Base-by-base conservation (phyloP, 2,113 vertebrate species). In the Deroptyus accipitrinus region DNA sequence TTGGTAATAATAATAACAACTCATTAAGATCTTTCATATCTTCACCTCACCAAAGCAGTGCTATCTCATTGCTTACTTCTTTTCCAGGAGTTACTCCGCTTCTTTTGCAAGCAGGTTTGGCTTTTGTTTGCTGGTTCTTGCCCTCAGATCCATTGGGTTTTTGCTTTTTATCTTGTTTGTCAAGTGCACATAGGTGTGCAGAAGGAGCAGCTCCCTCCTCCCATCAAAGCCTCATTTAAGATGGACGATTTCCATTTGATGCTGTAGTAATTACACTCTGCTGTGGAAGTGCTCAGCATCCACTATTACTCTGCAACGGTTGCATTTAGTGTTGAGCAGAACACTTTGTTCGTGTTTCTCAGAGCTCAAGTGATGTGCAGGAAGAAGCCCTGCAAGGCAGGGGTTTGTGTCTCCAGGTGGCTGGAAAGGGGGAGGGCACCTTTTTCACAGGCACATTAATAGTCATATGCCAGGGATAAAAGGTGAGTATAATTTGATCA, bases 401-500 rank as follows among this genome's bases (percentile, higher is more conserved):
- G 96, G 95, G 97, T 98, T 88, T 82, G 37, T 80, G 4, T 94
- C 54, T 82, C 51, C 55, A 78, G 92, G 94, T 9, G 0, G 75
- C 88, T 88, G 93, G 85, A 91, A 95, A 97, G 82, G 81, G 96
- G 90, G 93, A 61, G 77, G 77, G 77, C 14, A 91, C 88, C 96
- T 98, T 98, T 98, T 97, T 97, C 95, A 89, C 96, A 91, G 93
- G 95, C 97, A 92, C 84, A n/a, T 96, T 95, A 96, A 91, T 97
- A 97, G 97, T 97, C 96, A 98, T 98, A 96, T 96, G 96, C 95
- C 96, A 97, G 98, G 96, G 97, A 98, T 98, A 98, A 98, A 98
- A 98, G 98, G 97, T 98, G 94, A 96, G 95, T 92, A 94, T 97
- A 97, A 97, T 98, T 97, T 95, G 94, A 98, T 98, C 98, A 97